A percentile compares a stretch with the other conserved stretches of the same genome.
Conservation (phyloP, 2,888 invertebrate species). For the Brachypalpus laphriformis region DNA sequence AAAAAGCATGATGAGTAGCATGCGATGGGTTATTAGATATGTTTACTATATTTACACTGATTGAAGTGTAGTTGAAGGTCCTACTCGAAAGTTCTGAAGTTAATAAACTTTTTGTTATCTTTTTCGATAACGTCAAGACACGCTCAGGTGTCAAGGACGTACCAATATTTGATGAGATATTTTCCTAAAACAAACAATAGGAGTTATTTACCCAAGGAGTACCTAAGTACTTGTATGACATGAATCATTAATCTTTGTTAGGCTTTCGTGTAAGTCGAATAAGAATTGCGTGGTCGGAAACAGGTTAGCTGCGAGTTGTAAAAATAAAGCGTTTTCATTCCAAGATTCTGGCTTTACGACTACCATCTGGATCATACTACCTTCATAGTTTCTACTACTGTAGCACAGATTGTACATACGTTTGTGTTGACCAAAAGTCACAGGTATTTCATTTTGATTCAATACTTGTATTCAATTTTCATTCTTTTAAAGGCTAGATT, state of each 20-base stretch:
- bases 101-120: constrained; percentile 30
- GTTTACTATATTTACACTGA: not conserved
- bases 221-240: not conserved
- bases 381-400: not conserved
- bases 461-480: too few species aligned
- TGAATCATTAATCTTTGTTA: constrained; percentile 32
- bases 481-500: too few species aligned
- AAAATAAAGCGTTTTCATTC: not conserved
- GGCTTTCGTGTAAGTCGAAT: not conserved
- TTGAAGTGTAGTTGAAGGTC: constrained; percentile 3
- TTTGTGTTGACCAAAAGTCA: too few species aligned
- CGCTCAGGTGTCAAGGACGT: constrained; percentile 33
- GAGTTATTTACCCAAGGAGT: not conserved
- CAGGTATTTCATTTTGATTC: too few species aligned
- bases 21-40: not conserved
- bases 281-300: not conserved
- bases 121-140: not conserved
- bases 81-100: too few species aligned
- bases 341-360: not conserved
- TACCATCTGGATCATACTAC: not conserved
- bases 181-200: constrained; percentile 9
- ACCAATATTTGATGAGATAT: constrained; percentile 52
- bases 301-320: not conserved
- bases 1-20: not conserved
- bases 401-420: too few species aligned